A percentile compares a stretch with the other conserved stretches of the same genome.
Evolutionary conservation across 2,797 vertebrate genomes (phyloP).

Genomic region (Macropus fuliginosus): DNA sequence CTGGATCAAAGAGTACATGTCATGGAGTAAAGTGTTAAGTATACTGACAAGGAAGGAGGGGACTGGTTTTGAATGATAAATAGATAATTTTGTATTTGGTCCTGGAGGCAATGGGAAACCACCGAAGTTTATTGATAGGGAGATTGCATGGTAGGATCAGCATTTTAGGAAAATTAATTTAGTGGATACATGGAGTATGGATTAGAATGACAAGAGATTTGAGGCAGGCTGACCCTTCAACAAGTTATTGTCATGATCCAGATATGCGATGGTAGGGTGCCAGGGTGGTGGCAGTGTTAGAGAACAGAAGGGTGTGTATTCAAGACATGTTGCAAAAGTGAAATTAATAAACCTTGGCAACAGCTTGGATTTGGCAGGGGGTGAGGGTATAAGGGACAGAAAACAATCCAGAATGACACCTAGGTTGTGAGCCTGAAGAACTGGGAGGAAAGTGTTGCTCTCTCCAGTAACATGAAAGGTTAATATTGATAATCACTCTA

Average conservation of each 20-base stretch:
- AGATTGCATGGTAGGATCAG: neutral
- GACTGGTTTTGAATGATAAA: neutral
- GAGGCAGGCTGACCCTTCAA: neutral
- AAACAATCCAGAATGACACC: neutral
- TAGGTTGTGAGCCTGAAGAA: neutral
- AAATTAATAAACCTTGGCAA: neutral
- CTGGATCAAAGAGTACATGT: neutral
- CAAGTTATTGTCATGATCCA: neutral
- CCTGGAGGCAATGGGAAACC: neutral
- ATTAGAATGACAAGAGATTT: neutral
- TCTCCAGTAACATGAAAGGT: neutral
- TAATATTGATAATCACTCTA: no score
- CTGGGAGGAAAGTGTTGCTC: neutral
- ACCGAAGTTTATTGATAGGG: neutral
- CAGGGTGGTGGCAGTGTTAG: neutral
- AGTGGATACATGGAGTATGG: neutral
- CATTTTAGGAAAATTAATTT: neutral
- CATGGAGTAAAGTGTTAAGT: neutral
- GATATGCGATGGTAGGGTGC: neutral
- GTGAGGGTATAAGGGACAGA: neutral
- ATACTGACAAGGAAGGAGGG: neutral
- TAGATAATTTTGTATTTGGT: neutral
- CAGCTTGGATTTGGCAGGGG: neutral
- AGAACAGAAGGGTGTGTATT: neutral
- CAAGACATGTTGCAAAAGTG: neutral